phyloP scores from a whole-genome alignment of 1,140 invertebrate species.

The Papilio glaucus region DNA sequence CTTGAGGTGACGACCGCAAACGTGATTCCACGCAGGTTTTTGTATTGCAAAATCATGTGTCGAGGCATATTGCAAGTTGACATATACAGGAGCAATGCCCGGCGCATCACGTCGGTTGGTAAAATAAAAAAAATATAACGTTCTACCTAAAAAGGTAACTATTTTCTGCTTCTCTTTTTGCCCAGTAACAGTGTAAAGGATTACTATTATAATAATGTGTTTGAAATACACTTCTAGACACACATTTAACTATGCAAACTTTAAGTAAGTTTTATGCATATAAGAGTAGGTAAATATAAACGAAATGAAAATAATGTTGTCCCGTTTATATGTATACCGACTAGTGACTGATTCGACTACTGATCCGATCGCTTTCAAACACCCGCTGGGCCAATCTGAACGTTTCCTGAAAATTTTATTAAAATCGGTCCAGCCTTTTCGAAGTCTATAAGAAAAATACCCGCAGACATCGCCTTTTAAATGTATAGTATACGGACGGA shows the following conservation, averaged over 20 bases:
- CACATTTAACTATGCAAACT: neutral
- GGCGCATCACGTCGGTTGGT: neutral
- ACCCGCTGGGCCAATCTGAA: too few relatives aligned
- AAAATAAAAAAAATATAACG: neutral
- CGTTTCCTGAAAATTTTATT: too few relatives aligned
- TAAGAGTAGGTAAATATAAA: neutral
- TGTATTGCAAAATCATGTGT: conserved; percentile 10
- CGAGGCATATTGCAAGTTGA: neutral
- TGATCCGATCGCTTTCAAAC: too few relatives aligned
- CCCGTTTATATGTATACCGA: neutral
- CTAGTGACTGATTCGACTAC: neutral
- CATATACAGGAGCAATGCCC: neutral
- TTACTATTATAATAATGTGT: neutral
- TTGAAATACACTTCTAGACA: neutral
- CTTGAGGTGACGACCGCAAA: neutral
- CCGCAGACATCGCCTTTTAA: too few relatives aligned
- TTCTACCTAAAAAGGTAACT: too few relatives aligned
- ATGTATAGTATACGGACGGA: too few relatives aligned
- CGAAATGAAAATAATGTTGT: neutral
- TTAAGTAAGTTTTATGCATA: too few relatives aligned
- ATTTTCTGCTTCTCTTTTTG: too few relatives aligned
- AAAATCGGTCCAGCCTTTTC: too few relatives aligned
- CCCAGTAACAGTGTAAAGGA: too few relatives aligned
- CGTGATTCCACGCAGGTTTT: conserved; percentile 1
- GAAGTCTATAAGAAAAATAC: too few relatives aligned